These are phyloP conservation scores for Drosophila subquinaria DNA, from an alignment of 2,888 invertebrate genomes.

Conservation along the genomic window DNA sequence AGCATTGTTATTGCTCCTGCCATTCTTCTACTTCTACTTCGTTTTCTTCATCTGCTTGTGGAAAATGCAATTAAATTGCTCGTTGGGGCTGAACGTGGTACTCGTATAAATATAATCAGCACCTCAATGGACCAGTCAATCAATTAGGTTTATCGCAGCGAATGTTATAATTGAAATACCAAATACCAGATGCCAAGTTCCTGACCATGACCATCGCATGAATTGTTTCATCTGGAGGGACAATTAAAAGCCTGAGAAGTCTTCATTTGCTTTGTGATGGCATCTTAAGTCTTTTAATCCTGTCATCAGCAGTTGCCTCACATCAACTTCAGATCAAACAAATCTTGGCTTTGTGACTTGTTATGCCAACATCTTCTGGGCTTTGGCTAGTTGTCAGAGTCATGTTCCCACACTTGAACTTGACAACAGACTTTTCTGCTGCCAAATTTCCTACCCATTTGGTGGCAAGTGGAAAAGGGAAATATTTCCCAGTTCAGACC, in stretches of 20 bases:
- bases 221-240: background rate
- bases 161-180: constrained; percentile 72
- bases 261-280: constrained; percentile 35
- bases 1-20: constrained; percentile 41
- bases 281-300: constrained; percentile 59
- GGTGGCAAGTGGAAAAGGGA: background rate
- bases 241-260: constrained; percentile 25
- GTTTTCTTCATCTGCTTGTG: constrained; percentile 40
- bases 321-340: constrained; percentile 5
- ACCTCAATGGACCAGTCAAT: constrained; percentile 65
- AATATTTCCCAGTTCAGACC: background rate
- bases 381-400: constrained; percentile 8
- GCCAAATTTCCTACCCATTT: constrained; percentile 2
- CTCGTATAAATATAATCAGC: constrained; percentile 68
- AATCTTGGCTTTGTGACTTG: constrained; percentile 11
- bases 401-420: constrained; percentile 2
- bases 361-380: background rate
- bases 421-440: background rate
- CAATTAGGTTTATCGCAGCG: constrained; percentile 71
- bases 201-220: constrained; percentile 36
- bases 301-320: constrained; percentile 12
- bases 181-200: constrained; percentile 33
- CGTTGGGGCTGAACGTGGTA: constrained; percentile 57
- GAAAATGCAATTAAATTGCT: constrained; percentile 77
- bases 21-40: constrained; percentile 16